Evolutionary conservation across 2,888 invertebrate genomes (phyloP), one percentile per base, ranked within the genome.

Genomic region (Acanthacorydalis orientalis): DNA sequence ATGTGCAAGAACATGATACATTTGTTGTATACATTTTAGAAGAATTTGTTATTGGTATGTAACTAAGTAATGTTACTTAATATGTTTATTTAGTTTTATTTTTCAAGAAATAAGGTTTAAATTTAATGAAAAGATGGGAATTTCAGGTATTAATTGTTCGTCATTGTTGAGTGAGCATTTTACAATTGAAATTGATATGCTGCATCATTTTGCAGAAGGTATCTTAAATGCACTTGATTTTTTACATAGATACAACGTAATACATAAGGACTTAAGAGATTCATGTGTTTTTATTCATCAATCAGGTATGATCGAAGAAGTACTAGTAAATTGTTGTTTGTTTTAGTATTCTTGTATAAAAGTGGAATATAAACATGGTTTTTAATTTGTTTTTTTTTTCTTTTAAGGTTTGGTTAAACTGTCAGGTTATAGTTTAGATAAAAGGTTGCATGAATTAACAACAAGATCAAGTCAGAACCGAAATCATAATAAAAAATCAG

Each of bases 181-280:
- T 44, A 67, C 71, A 35, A 59, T 75, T 14, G 71, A 74, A 41
- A 59, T 69, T 7, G 71, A 72, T 48, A 62, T 78, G 47, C 58
- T 87, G 7, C 71, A 80, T 33, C 72, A 75, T 58, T 73, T 89
- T 33, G 80, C 82, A 0, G 68, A 70, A 43, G 86, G 84, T 32
- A 73, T 90, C 31, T 68, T 91, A 4, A 73, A 77, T 46, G 88
- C 83, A 11, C 64, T 92, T 33, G 75, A 77, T 37, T 88, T 80
- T 60, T 68, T 93, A 48, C 92, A 93, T 60, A 74, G 78, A 55
- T 83, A 81, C 51, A 83, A 84, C 52, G 78, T 91, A 1, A 78
- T 88, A 12, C 91, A 93, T 61, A 80, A 82, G 57, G 82, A 87
- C 63, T 66, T 93, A n/a, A 68, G 81, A 50, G 78, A 79, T 55